Percentiles rank a stretch among this genome's conserved stretches.
Conservation (phyloP, 2,797 vertebrate species). For the Chelon labrosus region DNA sequence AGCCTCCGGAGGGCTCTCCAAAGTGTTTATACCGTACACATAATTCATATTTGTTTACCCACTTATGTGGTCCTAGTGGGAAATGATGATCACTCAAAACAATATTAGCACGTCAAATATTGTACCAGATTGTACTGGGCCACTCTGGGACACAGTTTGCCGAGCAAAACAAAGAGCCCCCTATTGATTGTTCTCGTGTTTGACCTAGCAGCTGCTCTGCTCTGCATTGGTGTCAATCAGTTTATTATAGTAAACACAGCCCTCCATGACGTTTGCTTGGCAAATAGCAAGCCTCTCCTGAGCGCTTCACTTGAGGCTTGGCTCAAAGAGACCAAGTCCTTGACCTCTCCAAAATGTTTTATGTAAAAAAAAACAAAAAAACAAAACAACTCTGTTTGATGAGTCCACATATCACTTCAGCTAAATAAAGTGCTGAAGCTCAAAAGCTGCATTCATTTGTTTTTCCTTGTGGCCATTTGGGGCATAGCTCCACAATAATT, state of each 20-base stretch:
- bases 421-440: neutral
- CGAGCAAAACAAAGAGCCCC: slow-evolving; percentile 71
- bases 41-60: slow-evolving; percentile 77
- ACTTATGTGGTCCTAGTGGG: slow-evolving; percentile 70
- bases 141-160: slow-evolving; percentile 56
- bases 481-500: neutral
- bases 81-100: slow-evolving; percentile 77
- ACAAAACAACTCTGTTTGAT: neutral
- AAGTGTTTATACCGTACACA: slow-evolving; percentile 66
- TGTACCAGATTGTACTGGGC: slow-evolving; percentile 61
- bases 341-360: slow-evolving; percentile 28
- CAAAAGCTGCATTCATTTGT: neutral
- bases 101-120: slow-evolving; percentile 79
- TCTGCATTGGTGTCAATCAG: slow-evolving; percentile 62
- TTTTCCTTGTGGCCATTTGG: neutral
- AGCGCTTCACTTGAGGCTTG: slow-evolving; percentile 25
- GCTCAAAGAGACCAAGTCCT: slow-evolving; percentile 26
- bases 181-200: slow-evolving; percentile 76
- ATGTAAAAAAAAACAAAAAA: neutral
- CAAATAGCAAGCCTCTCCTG: slow-evolving; percentile 53
- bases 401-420: neutral
- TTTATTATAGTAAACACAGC: slow-evolving; percentile 68
- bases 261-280: slow-evolving; percentile 44
- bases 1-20: slow-evolving; percentile 53
- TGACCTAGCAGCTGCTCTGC: slow-evolving; percentile 74